Conservation (phyloP, 2,113 vertebrate genomes). For the Eolophus roseicapilla region DNA sequence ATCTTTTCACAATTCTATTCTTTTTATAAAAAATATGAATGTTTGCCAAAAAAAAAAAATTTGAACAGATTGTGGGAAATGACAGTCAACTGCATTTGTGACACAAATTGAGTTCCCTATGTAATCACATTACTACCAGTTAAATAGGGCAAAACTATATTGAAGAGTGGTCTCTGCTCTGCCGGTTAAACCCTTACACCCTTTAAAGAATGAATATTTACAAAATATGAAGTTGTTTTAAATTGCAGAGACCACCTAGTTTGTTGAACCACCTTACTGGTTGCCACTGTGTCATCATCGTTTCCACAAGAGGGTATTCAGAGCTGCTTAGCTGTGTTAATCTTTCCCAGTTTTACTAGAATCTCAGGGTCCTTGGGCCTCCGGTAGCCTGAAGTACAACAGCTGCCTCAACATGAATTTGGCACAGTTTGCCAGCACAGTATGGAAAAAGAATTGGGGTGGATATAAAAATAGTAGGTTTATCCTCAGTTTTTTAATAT, state of each 20-base stretch:
- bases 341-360: conserved; percentile 31
- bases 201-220: neutral
- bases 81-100: neutral
- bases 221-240: neutral
- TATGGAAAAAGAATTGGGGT: neutral
- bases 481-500: neutral
- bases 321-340: conserved; percentile 25
- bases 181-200: neutral
- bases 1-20: neutral
- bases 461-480: neutral
- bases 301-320: conserved; percentile 41
- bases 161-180: neutral
- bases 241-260: conserved; percentile 30
- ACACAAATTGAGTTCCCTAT: neutral
- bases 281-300: neutral
- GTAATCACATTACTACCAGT: neutral
- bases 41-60: neutral
- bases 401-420: conserved; percentile 42
- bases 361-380: conserved; percentile 12
- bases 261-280: neutral
- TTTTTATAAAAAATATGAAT: neutral
- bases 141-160: neutral
- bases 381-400: conserved; percentile 6
- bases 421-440: neutral
- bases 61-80: neutral